Base-by-base conservation (phyloP, 2,888 invertebrate genomes). In the Spatulosminthurus flaviceps region DNA sequence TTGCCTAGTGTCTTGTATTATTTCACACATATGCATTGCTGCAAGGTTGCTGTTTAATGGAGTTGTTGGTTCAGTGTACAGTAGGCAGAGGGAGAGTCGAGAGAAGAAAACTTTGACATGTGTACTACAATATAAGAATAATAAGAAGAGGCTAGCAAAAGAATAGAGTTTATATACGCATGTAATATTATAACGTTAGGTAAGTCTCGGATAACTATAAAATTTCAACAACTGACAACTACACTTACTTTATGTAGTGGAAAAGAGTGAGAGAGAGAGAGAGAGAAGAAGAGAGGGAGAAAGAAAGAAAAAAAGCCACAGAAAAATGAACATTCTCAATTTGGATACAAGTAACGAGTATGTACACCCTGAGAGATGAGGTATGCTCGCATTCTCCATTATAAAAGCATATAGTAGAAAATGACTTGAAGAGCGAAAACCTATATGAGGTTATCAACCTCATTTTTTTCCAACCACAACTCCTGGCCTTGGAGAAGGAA, bases 391-490 rank as follows among this genome's bases (percentile, higher is more conserved):
- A 34, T 51, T 11, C 51, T 13, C n/a, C n/a, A 51, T 51, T 51
- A 51, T 13, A 19, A 51, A n/a, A 51, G n/a, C 16, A 51, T 51
- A 51, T 51, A 51, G 51, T 51, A 51, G n/a, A n/a, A n/a, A 51
- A 51, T 5, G n/a, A 51, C 51, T 51, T 51, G 51, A 51, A 51
- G 51, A 51, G 51, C 51, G 51, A 51, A 51, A 51, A 51, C 51
- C 51, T 51, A 51, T 51, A 51, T 51, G 51, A 51, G 51, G 51
- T 51, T 51, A 51, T 51, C 51, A 51, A 51, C 51, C 51, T 51
- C 51, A 13, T 51, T 51, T 51, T 41, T 51, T 51, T 51, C 51
- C 51, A 51, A 51, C 51, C 51, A 51, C 51, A 51, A 16, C 51
- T 51, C n/a, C 51, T 51, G 51, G 51, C 51, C 51, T 51, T 51